These are phyloP conservation scores for Drosophila tsacasi DNA, from an alignment of 1,140 invertebrate species.

Conservation along the genomic window DNA sequence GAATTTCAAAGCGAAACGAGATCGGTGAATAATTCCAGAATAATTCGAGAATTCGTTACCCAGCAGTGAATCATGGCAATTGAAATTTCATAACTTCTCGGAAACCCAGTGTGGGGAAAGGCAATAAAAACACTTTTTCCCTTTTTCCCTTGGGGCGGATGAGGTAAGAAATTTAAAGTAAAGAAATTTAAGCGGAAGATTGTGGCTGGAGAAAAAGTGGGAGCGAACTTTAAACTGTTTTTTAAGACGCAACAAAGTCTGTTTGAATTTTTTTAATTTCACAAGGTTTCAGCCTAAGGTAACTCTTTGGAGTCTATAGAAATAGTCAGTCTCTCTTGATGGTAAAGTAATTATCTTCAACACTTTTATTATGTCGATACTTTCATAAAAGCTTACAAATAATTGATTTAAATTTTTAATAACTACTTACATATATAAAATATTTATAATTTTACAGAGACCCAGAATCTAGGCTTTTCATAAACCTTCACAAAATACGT, in stretches of 20 bases:
- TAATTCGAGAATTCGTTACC: conserved; percentile 8
- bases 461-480: not conserved
- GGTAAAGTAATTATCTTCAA: not conserved
- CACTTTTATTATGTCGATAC: no score
- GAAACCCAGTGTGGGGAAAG: not conserved
- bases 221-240: not conserved
- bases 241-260: not conserved
- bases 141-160: conserved; percentile 4
- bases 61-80: conserved; percentile 37
- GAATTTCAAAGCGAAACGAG: conserved; percentile 41
- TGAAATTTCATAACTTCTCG: conserved; percentile 48
- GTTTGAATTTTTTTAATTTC: not conserved
- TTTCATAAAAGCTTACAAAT: not conserved
- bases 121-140: conserved; percentile 8
- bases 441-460: not conserved
- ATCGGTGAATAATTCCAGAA: conserved; percentile 23
- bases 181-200: not conserved
- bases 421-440: not conserved
- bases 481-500: no score
- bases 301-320: no score
- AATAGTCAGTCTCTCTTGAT: not conserved
- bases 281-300: not conserved
- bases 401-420: not conserved
- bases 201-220: not conserved
- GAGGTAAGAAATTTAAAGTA: conserved; percentile 29